Base-by-base conservation (phyloP, 1,140 invertebrate genomes). In the Mya arenaria region DNA sequence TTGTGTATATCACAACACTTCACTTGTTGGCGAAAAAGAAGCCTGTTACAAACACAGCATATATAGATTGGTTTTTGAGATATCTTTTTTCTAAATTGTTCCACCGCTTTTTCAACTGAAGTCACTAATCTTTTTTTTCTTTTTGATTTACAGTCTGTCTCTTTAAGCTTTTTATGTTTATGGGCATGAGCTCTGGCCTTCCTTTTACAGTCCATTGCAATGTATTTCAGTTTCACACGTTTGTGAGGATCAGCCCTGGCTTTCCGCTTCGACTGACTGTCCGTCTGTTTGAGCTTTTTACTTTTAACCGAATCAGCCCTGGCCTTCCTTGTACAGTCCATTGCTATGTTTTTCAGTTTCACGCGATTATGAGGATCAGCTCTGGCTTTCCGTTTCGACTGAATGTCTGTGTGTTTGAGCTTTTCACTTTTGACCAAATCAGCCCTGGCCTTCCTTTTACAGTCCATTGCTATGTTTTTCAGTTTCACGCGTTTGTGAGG, bases 11-110 rank as follows among this genome's bases (percentile, higher is more conserved):
- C 36, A 62, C 58, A 62, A 25, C 19, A 19, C 19, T 62, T 62
- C 36, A 62, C 58, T 62, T 62, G 58, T 62, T 62, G 4, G 58
- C 58, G 58, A 19, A 62, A 62, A 6, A 62, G 58, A 19, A 62
- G 58, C 4, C 58, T 28, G 19, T 62, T 6, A 32, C 58, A 62
- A 19, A 62, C 58, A 62, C 58, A 62, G 19, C 58, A 62, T 4
- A 32, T 62, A 62, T 32, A 62, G 36, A 62, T 32, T 62, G 58
- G 58, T 32, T 32, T 62, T 19, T 62, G 4, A 6, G 58, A 62
- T 32, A 28, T 32, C 19, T 62, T 62, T 28, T 19, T 62, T 62
- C 19, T 62, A 19, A 62, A 62, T 32, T 62, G 58, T 19, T 6
- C 4, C 8, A 62, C 36, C 30, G 58, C 58, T 62, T 62, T 4